Conservation (phyloP, 2,113 vertebrate species). For the Donacobius atricapilla region DNA sequence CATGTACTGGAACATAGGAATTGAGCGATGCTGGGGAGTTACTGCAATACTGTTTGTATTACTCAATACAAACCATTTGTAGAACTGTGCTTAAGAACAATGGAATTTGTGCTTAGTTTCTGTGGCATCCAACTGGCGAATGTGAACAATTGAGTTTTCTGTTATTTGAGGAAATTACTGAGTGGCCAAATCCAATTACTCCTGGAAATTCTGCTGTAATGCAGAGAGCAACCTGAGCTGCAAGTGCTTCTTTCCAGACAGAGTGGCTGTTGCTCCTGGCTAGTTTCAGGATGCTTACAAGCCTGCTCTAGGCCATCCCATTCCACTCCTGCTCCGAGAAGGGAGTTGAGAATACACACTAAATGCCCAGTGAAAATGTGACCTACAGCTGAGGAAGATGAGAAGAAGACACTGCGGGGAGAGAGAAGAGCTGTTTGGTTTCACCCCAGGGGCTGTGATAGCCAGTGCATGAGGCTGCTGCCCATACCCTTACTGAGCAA, state of each 20-base stretch:
- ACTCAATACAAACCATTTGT: background rate
- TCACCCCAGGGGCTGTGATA: background rate
- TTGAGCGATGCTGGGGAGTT: background rate
- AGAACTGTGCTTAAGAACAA: background rate
- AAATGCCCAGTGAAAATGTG: background rate
- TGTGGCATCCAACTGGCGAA: background rate
- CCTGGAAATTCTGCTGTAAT: background rate
- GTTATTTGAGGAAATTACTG: conserved; percentile 8
- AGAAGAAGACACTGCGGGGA: background rate
- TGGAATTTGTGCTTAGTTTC: background rate
- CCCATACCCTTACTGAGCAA: rapidly evolving
- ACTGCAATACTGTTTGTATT: background rate
- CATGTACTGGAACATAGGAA: rapidly evolving
- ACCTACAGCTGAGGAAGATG: background rate
- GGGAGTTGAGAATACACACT: background rate
- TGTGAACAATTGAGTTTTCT: conserved; percentile 20
- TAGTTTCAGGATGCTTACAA: background rate
- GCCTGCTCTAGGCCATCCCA: rapidly evolving
- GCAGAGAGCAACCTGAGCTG: background rate
- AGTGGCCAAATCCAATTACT: conserved; percentile 7
- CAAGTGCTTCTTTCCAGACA: rapidly evolving
- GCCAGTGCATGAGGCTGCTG: rapidly evolving
- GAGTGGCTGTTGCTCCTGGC: background rate
- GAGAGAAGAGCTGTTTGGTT: background rate
- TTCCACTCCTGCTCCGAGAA: background rate